phyloP scores from a whole-genome alignment of 2,797 vertebrate species.

The Tolypeutes matacus region DNA sequence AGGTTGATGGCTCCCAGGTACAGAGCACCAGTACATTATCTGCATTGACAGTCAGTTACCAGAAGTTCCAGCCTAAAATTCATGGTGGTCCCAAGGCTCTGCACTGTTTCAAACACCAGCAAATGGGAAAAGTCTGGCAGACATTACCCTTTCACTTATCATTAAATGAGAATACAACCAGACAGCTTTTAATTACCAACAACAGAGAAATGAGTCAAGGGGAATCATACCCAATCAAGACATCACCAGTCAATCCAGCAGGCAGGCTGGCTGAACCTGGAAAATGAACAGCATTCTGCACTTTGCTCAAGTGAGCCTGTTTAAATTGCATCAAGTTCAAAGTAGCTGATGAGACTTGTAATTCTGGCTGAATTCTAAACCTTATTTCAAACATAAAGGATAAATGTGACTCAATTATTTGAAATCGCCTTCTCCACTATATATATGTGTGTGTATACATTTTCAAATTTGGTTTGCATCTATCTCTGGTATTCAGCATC shows the following conservation, averaged over 20 bases:
- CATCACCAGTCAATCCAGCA: conserved; percentile 63
- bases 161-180: conserved; percentile 80
- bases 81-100: not conserved
- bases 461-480: conserved; percentile 69
- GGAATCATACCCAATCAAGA: conserved; percentile 72
- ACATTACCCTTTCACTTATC: conserved; percentile 78
- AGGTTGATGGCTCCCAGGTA: conserved; percentile 71
- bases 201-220: conserved; percentile 69
- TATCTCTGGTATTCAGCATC: conserved; percentile 9
- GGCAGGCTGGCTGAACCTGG: conserved; percentile 65
- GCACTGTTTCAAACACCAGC: conserved; percentile 52
- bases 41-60: conserved; percentile 15
- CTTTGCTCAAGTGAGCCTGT: conserved; percentile 61
- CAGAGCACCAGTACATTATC: conserved; percentile 68
- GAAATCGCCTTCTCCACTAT: conserved; percentile 58
- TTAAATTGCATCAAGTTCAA: conserved; percentile 67
- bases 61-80: conserved; percentile 55
- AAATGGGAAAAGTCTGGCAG: conserved; percentile 70
- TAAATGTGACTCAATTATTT: conserved; percentile 68
- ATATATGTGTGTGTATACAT: not conserved
- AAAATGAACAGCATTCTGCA: conserved; percentile 67
- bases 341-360: conserved; percentile 65
- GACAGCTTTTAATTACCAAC: conserved; percentile 84
- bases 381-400: conserved; percentile 66
- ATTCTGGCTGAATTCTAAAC: conserved; percentile 66